Evolutionary conservation across 1,140 invertebrate genomes (phyloP), one percentile per base, ranked within the genome.

Genomic region (Sminthurides bifidus): DNA sequence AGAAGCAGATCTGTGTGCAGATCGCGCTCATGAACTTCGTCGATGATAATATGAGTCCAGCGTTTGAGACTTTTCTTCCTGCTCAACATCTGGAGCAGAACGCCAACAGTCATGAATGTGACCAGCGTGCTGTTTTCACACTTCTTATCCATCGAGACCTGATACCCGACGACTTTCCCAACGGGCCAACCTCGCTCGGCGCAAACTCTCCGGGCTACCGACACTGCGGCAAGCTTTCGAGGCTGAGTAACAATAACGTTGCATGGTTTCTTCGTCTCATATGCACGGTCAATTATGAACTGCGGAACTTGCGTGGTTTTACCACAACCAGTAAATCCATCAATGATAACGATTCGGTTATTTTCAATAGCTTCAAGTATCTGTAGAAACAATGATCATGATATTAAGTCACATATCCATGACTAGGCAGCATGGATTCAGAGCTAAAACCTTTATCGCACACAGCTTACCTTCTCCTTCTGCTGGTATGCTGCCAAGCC

Each of bases 11-110:
- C 92, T 76, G 91, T 89, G 52, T 98, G 88, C 68, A 88, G 79
- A 67, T 92, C 86, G 21, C 95, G 76, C 73, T 98, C 94, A 68
- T 99, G 95, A 21, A 98, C 83, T 71, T 95, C 88, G 72, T 92
- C 92, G 8, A 98, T 73, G 65, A 98, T 83, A 43, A 98, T 79
- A 70, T 98, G 94, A 0, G 93, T 93, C 56, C 76, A 82, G 24
- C 75, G 72, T 29, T 73, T 66, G 50, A 84, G 68, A 43, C 75
- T 72, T 58, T 77, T 78, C 31, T 67, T 67, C 1, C 78, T 69
- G 44, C 82, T 81, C 23, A 85, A 64, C 51, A 77, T 80, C 63
- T 83, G 74, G 6, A 83, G 68, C 8, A 85, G 68, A 21, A 84
- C 80, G 30, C 82, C 82, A 54, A 78, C 80, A 53, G 94, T 87